Evolutionary conservation across 2,888 invertebrate genomes (phyloP).

Genomic region (Malthinus seriepunctatus): DNA sequence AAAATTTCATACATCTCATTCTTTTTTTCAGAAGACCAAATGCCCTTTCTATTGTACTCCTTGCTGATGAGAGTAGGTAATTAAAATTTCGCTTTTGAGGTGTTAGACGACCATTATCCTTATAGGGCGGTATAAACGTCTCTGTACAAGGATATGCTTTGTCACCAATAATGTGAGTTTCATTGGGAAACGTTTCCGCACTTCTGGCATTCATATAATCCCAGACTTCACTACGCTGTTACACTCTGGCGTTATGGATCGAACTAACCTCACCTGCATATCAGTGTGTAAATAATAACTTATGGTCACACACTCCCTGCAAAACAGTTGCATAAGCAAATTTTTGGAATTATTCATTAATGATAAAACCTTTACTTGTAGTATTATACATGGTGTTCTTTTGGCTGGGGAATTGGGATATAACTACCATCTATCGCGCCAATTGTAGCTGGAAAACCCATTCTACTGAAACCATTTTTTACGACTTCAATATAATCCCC

Average conservation of each 20-base stretch:
- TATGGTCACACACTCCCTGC: slow-evolving; percentile 37
- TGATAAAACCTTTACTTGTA: no score
- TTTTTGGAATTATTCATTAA: no score
- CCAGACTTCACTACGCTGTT: slow-evolving; percentile 30
- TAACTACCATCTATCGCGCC: slow-evolving; percentile 34
- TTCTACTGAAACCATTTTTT: slow-evolving; percentile 5
- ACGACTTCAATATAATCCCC: slow-evolving; percentile 1
- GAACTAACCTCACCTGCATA: slow-evolving; percentile 38
- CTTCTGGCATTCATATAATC: slow-evolving; percentile 20
- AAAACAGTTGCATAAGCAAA: slow-evolving; percentile 31
- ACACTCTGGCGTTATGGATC: slow-evolving; percentile 35
- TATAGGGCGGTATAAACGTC: slow-evolving; percentile 38
- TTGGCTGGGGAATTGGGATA: slow-evolving; percentile 31
- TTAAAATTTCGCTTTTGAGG: slow-evolving; percentile 38
- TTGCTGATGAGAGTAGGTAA: slow-evolving; percentile 33
- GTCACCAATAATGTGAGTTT: no score
- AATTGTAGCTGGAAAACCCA: slow-evolving; percentile 25
- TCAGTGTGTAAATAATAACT: slow-evolving; percentile 37
- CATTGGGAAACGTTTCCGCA: no score
- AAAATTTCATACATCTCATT: slow-evolving; percentile 28
- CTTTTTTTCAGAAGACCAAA: slow-evolving; percentile 41
- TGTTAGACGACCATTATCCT: slow-evolving; percentile 38
- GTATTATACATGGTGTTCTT: no score
- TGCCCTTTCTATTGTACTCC: slow-evolving; percentile 39
- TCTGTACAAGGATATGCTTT: slow-evolving; percentile 37